phyloP scores from a whole-genome alignment of 2,797 vertebrate species.

The Philypnodon macrostomus region DNA sequence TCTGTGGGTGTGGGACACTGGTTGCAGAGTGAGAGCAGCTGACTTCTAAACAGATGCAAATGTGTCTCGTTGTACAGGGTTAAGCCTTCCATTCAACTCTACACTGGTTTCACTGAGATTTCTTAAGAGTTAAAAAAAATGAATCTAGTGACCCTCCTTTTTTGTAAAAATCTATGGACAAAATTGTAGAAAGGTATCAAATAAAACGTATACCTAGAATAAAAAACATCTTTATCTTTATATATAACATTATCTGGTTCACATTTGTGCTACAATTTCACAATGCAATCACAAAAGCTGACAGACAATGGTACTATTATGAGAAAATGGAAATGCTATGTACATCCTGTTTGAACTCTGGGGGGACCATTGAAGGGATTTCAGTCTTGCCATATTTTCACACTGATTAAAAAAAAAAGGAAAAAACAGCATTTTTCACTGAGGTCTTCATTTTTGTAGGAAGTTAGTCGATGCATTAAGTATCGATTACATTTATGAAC shows the following conservation, averaged over 20 bases:
- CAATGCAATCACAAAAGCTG: too few relatives aligned
- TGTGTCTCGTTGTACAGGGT: not conserved
- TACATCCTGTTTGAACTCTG: slow-evolving; percentile 18
- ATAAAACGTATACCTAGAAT: too few relatives aligned
- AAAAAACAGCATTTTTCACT: too few relatives aligned
- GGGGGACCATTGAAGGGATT: not conserved
- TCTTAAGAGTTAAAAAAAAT: slow-evolving; percentile 1
- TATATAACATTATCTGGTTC: too few relatives aligned
- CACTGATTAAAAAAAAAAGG: too few relatives aligned
- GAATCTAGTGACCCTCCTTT: not conserved
- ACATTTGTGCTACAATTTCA: too few relatives aligned
- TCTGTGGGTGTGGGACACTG: slow-evolving; percentile 24
- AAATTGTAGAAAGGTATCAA: too few relatives aligned
- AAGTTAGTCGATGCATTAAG: too few relatives aligned
- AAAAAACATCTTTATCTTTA: too few relatives aligned
- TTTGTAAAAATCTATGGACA: too few relatives aligned
- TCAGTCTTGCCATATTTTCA: too few relatives aligned
- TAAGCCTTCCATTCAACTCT: slow-evolving; percentile 13
- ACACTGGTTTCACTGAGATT: not conserved
- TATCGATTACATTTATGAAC: slow-evolving; percentile 23
- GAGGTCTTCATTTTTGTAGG: too few relatives aligned
- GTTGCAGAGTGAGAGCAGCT: slow-evolving; percentile 28
- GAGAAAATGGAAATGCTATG: not conserved
- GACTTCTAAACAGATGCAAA: slow-evolving; percentile 48
- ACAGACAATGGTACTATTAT: not conserved